A percentile compares a stretch with the other conserved stretches of the same genome.
Evolutionary conservation across 1,140 invertebrate species (phyloP).

Genomic region (Xylocopa sonorina): DNA sequence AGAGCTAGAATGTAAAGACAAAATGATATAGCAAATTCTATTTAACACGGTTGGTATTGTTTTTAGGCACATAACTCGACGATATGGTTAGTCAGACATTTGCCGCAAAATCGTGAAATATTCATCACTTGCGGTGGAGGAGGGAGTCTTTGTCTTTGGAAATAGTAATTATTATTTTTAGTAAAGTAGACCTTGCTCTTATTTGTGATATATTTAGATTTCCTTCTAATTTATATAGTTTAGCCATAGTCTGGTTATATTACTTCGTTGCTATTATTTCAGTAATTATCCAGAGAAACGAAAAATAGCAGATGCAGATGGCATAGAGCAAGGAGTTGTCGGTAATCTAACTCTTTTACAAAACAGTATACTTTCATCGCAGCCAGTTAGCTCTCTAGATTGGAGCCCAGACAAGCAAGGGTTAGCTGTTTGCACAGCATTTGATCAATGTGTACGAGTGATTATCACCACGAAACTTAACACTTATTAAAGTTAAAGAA

Average conservation of each 20-base stretch:
- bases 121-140: slow-evolving; percentile 95
- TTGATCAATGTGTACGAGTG: slow-evolving; percentile 95
- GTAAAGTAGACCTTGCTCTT: no score
- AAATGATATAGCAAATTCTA: neutral
- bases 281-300: slow-evolving; percentile 93
- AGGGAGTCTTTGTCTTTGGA: slow-evolving; percentile 94
- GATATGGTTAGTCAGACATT: slow-evolving; percentile 92
- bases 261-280: slow-evolving; percentile 58
- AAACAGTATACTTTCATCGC: slow-evolving; percentile 90
- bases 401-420: slow-evolving; percentile 96
- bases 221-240: neutral
- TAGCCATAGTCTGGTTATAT: neutral
- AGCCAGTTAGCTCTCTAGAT: slow-evolving; percentile 94
- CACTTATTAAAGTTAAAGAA: slow-evolving; percentile 71
- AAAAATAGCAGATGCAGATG: slow-evolving; percentile 86
- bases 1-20: neutral
- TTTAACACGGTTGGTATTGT: slow-evolving; percentile 68
- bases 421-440: slow-evolving; percentile 92
- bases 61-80: slow-evolving; percentile 89
- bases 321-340: slow-evolving; percentile 87
- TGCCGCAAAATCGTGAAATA: slow-evolving; percentile 97
- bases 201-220: slow-evolving; percentile 3
- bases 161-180: slow-evolving; percentile 88
- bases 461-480: slow-evolving; percentile 96
- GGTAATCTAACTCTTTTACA: slow-evolving; percentile 90